Conservation (phyloP, 2,888 invertebrate genomes). For the Spatulosminthurus flaviceps region DNA sequence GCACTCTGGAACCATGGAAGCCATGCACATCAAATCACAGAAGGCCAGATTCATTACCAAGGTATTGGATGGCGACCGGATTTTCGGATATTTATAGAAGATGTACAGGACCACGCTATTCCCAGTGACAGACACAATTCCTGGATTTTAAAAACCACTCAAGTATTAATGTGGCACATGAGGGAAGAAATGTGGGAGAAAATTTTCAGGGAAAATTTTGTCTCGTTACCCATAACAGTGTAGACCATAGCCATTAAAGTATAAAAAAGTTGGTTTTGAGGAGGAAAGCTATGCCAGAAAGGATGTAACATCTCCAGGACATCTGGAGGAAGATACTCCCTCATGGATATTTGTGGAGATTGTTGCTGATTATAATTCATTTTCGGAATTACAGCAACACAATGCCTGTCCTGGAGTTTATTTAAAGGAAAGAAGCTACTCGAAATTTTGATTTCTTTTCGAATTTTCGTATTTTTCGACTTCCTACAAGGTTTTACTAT, state of each 20-base stretch:
- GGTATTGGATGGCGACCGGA: constrained; percentile 90
- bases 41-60: constrained; percentile 90
- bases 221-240: constrained; percentile 49
- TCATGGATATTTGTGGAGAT: constrained; percentile 33
- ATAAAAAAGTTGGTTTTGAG: constrained; percentile 51
- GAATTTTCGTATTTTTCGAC: too few relatives aligned
- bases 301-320: constrained; percentile 50
- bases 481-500: too few relatives aligned
- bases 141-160: constrained; percentile 46
- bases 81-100: constrained; percentile 76
- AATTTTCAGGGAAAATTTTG: not conserved
- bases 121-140: constrained; percentile 54
- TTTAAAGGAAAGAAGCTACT: too few relatives aligned
- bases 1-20: constrained; percentile 65
- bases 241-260: constrained; percentile 52
- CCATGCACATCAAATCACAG: constrained; percentile 91
- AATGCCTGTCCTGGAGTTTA: not conserved
- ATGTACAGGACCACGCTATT: constrained; percentile 69
- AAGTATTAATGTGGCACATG: not conserved
- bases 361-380: constrained; percentile 8
- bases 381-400: not conserved
- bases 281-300: constrained; percentile 52
- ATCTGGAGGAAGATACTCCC: constrained; percentile 54
- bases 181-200: too few relatives aligned
- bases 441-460: too few relatives aligned